phyloP scores from a whole-genome alignment of 23 tunicate genomes.

The Halocynthia roretzi region DNA sequence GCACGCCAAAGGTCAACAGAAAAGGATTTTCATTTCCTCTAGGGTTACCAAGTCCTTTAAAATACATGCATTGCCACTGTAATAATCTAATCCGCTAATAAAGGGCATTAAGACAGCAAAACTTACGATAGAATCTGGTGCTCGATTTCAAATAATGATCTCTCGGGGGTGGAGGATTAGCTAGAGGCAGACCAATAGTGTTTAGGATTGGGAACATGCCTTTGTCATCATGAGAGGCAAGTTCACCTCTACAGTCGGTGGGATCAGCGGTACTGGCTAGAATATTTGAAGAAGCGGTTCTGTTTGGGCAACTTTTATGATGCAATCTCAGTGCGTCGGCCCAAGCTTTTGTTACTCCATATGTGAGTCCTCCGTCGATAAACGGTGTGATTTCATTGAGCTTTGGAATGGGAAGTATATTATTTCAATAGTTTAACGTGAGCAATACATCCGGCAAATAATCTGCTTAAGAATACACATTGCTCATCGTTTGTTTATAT shows the following conservation, averaged over 20 bases:
- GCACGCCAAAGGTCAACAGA: conserved; percentile 48
- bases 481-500: no score
- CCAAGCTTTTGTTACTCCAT: conserved; percentile 89
- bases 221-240: conserved; percentile 11
- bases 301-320: conserved; percentile 29
- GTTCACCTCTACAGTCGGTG: conserved; percentile 25
- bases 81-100: not conserved
- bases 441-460: no score
- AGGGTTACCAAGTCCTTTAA: conserved; percentile 44
- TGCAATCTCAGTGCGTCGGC: conserved; percentile 64
- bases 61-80: not conserved
- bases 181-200: conserved; percentile 14
- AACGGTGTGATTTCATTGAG: conserved; percentile 82
- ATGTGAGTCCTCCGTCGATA: conserved; percentile 83
- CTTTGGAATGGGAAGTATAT: conserved; percentile 6
- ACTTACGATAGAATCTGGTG: conserved; percentile 20
- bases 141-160: conserved; percentile 10
- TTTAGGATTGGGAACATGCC: conserved; percentile 22
- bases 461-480: no score
- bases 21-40: conserved; percentile 68
- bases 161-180: conserved; percentile 27
- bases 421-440: no score
- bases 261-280: conserved; percentile 1
- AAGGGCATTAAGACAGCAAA: not conserved
- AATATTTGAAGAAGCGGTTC: conserved; percentile 12